A percentile compares a stretch with the other conserved stretches of the same genome.
phyloP scores from a whole-genome alignment of 2,888 invertebrate species.

The Euphydryas editha region DNA sequence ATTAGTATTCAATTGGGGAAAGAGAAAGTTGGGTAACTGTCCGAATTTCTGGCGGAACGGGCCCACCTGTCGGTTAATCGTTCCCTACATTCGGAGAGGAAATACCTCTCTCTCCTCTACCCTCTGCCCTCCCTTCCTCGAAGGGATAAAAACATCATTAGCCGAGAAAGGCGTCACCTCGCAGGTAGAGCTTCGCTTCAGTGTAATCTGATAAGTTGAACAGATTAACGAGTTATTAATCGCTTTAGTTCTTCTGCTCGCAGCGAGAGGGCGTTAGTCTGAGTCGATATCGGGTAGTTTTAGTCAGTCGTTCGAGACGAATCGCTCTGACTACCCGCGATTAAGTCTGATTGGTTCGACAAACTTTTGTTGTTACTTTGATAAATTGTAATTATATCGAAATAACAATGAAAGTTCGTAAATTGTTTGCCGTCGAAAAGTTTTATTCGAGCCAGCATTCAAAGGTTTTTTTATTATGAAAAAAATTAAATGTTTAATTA shows the following conservation, averaged over 20 bases:
- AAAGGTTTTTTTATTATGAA: not conserved
- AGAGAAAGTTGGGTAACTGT: slow-evolving; percentile 29
- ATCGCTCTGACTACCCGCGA: not conserved
- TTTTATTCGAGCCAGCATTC: not conserved
- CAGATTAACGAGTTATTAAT: slow-evolving; percentile 39
- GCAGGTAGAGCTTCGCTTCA: slow-evolving; percentile 15
- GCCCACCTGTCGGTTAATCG: slow-evolving; percentile 33
- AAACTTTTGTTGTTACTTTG: not conserved
- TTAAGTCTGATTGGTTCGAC: not conserved
- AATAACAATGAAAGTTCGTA: too few relatives aligned
- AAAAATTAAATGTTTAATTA: too few relatives aligned
- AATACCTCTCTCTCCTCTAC: not conserved
- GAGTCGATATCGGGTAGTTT: slow-evolving; percentile 6
- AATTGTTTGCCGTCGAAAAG: too few relatives aligned
- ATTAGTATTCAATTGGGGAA: slow-evolving; percentile 33
- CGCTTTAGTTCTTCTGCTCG: slow-evolving; percentile 28
- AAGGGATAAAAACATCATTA: slow-evolving; percentile 24
- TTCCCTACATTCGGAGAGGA: slow-evolving; percentile 1
- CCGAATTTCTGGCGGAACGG: slow-evolving; percentile 21
- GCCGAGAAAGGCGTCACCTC: slow-evolving; percentile 7
- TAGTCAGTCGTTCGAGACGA: slow-evolving; percentile 17
- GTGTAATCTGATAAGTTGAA: slow-evolving; percentile 25
- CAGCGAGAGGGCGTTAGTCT: slow-evolving; percentile 6
- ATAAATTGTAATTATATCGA: not conserved
- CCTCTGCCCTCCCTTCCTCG: slow-evolving; percentile 3